These are phyloP conservation scores for Camponotus floridanus DNA, from an alignment of 1,140 invertebrate species.

Conservation along the genomic window DNA sequence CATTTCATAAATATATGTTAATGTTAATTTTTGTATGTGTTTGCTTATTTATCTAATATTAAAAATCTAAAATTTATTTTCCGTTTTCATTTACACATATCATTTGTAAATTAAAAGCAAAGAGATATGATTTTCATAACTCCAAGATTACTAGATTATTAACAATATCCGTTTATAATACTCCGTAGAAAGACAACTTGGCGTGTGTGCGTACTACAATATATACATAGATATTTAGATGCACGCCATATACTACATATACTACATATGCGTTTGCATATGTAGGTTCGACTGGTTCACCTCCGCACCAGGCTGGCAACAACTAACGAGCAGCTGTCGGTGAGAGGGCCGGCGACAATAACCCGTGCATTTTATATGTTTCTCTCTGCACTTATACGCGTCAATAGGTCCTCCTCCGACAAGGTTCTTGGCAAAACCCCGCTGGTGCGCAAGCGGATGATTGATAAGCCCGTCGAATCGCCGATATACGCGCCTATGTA, in stretches of 20 bases:
- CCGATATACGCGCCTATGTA: neutral
- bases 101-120: neutral
- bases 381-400: slow-evolving; percentile 59
- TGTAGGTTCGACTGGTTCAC: slow-evolving; percentile 74
- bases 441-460: slow-evolving; percentile 53
- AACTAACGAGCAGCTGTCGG: slow-evolving; percentile 81
- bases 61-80: neutral
- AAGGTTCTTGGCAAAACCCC: slow-evolving; percentile 21
- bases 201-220: no score
- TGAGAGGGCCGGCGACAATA: slow-evolving; percentile 81
- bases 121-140: neutral
- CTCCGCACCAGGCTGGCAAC: slow-evolving; percentile 72
- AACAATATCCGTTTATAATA: neutral
- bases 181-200: neutral
- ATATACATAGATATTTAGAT: slow-evolving; percentile 17
- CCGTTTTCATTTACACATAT: neutral
- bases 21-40: no score
- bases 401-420: slow-evolving; percentile 62
- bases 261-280: slow-evolving; percentile 42
- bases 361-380: slow-evolving; percentile 81
- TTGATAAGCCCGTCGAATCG: slow-evolving; percentile 48
- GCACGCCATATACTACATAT: slow-evolving; percentile 7
- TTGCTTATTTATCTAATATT: no score
- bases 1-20: no score
- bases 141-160: neutral